Conservation (phyloP, 2,888 invertebrate species). For the Limnephilus marmoratus region DNA sequence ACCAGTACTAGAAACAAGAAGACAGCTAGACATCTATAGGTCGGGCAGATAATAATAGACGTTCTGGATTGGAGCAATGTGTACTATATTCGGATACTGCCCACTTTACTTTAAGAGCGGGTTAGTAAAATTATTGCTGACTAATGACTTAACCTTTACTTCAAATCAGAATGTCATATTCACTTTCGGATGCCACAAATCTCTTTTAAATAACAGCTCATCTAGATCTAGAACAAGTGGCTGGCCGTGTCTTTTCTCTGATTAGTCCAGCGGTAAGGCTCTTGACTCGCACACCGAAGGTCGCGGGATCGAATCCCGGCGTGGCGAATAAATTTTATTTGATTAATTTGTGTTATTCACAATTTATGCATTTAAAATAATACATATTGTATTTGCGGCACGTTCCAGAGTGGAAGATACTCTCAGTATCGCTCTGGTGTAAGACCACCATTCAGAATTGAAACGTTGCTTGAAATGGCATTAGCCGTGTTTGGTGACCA, state of each 20-base stretch:
- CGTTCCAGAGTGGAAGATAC: too few relatives aligned
- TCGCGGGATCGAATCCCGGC: too few relatives aligned
- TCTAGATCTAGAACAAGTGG: background rate
- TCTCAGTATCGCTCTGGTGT: too few relatives aligned
- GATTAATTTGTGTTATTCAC: too few relatives aligned
- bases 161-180: background rate
- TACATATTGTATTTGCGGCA: too few relatives aligned
- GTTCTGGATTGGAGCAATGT: slow-evolving; percentile 24
- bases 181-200: background rate
- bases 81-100: background rate
- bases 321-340: too few relatives aligned
- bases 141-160: slow-evolving; percentile 2
- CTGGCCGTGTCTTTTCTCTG: background rate
- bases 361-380: too few relatives aligned
- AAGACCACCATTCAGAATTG: too few relatives aligned
- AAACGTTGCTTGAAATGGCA: too few relatives aligned
- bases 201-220: background rate
- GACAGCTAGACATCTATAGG: slow-evolving; percentile 22
- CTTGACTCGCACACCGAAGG: too few relatives aligned
- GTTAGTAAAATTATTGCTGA: background rate
- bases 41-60: slow-evolving; percentile 42
- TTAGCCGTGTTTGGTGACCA: too few relatives aligned
- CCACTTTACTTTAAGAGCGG: background rate
- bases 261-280: too few relatives aligned
- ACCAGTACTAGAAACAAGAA: background rate